Evolutionary conservation across 1,140 invertebrate species (phyloP), one percentile per base, ranked within the genome.

Genomic region (Ceratoteleas bidentatus): DNA sequence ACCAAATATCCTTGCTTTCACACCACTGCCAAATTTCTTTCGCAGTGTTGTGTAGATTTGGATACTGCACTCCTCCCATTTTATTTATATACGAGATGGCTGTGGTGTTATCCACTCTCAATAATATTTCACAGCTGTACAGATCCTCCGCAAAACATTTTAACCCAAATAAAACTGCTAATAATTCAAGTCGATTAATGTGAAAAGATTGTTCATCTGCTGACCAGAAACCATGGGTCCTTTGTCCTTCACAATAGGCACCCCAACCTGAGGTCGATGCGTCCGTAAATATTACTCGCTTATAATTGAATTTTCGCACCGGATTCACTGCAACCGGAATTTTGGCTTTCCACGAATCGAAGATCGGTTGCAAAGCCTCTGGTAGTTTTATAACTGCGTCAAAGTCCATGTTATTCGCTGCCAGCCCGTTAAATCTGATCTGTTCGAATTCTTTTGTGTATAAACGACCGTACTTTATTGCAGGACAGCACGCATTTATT

Each of bases 181-280:
- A 16, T 16, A 50, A 24, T 7, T 50, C 49, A 2, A 50, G 15
- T 7, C 16, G 49, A 24, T 50, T 50, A 9, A 50, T 50, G 16
- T 50, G 49, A 4, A 50, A 11, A 3, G 6, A 9, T 50, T 15
- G 15, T 11, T 50, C 14, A 3, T 50, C 15, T 7, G 6, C 11
- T 0, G 14, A 16, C 49, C 49, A 50, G 11, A 50, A 50, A 6
- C 49, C 49, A 7, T 24, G 14, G 14, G 49, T 11, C 10, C 7
- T 16, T 7, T 50, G 14, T 3, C 15, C 15, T 16, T 50, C 7
- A 16, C 14, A 50, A 24, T 9, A 50, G 6, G 14, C 49, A 0
- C 49, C 49, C 49, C 49, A 50, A 11, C 49, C 49, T 16, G 49
- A 16, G 14, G 49, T 50, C 4, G 49, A 50, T 9, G 49, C 49